Evolutionary conservation across 2,888 invertebrate species (phyloP).

Genomic region (Ramazzottius varieornatus): DNA sequence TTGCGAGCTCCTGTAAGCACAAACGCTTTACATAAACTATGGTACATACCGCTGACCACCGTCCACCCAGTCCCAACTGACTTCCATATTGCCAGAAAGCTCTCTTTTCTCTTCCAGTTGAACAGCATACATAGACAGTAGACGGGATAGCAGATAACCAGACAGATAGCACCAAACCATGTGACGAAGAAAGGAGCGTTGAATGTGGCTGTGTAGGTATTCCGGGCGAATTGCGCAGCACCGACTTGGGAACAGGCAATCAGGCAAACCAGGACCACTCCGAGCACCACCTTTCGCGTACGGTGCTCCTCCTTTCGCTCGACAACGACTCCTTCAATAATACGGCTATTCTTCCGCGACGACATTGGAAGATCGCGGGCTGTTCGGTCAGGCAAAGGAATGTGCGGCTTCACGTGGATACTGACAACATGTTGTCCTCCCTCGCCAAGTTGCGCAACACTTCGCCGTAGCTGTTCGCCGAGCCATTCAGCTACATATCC

Average conservation of each 20-base stretch:
- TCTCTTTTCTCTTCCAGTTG: background rate
- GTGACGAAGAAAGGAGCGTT: slow-evolving; percentile 6
- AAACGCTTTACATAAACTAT: background rate
- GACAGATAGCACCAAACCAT: slow-evolving; percentile 6
- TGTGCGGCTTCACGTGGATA: too few species aligned
- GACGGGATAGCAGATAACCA: slow-evolving; percentile 7
- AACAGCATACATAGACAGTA: background rate
- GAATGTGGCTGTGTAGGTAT: slow-evolving; percentile 1
- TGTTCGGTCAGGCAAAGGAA: too few species aligned
- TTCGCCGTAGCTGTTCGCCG: too few species aligned
- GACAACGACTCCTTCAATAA: too few species aligned
- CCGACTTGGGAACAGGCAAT: slow-evolving; percentile 6
- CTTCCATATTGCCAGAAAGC: background rate
- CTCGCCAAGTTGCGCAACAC: too few species aligned
- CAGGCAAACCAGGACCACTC: slow-evolving; percentile 1
- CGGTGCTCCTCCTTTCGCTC: too few species aligned
- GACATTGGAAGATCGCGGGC: too few species aligned
- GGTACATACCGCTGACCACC: too few species aligned
- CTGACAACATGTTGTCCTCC: too few species aligned
- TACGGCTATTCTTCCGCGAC: too few species aligned
- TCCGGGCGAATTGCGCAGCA: slow-evolving; percentile 5
- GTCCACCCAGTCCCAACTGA: too few species aligned
- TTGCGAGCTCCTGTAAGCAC: background rate
- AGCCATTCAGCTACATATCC: too few species aligned
- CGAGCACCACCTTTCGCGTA: slow-evolving; percentile 3